A percentile compares a stretch with the other conserved stretches of the same genome.
Evolutionary conservation across 1,140 invertebrate species (phyloP).

Genomic region (Caenorhabditis remanei): DNA sequence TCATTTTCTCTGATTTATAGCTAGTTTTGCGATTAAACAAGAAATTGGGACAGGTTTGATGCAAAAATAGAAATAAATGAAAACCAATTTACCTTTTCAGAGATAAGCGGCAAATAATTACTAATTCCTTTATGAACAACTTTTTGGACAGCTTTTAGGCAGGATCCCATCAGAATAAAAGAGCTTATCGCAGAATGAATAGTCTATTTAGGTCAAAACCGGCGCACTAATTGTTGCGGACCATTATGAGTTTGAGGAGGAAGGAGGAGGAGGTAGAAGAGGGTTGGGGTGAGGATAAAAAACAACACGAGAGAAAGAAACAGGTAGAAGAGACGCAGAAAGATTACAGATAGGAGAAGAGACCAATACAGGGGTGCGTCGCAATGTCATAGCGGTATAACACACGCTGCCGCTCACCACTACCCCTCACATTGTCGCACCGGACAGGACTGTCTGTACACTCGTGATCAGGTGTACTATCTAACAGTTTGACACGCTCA

Average conservation of each 20-base stretch:
- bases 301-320: neutral
- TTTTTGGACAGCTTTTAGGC: neutral
- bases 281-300: neutral
- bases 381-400: slow-evolving; percentile 55
- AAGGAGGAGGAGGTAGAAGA: neutral
- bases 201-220: neutral
- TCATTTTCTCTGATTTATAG: slow-evolving; percentile 24
- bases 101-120: neutral
- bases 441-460: neutral
- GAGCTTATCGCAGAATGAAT: neutral
- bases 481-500: slow-evolving; percentile 40
- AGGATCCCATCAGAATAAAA: slow-evolving; percentile 17
- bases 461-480: slow-evolving; percentile 15
- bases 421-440: slow-evolving; percentile 26
- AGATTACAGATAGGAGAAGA: slow-evolving; percentile 26
- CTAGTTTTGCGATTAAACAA: neutral
- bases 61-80: neutral
- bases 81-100: slow-evolving; percentile 8
- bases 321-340: slow-evolving; percentile 36
- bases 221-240: slow-evolving; percentile 25
- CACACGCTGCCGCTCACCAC: slow-evolving; percentile 51
- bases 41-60: neutral
- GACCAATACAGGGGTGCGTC: slow-evolving; percentile 50
- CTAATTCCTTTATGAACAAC: neutral
- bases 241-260: neutral